Percentiles rank a stretch among this genome's conserved stretches.
Evolutionary conservation across 2,888 invertebrate species (phyloP).

Genomic region (Philereme transversata): DNA sequence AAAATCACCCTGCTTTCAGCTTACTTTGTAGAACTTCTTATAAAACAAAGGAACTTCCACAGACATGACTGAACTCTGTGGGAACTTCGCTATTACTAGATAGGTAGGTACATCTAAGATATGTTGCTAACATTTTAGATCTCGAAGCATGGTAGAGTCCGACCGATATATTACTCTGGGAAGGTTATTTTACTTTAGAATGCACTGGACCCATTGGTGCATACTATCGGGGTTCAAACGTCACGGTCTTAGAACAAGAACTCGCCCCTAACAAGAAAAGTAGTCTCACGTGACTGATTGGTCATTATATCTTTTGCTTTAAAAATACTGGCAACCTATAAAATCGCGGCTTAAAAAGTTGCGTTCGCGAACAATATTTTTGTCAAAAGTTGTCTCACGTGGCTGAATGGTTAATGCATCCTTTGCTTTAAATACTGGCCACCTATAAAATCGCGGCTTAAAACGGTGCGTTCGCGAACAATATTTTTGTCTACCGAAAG

Average conservation of each 20-base stretch:
- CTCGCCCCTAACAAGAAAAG: conserved; percentile 1
- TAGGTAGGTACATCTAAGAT: no score
- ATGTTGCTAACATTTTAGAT: no score
- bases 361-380: no score
- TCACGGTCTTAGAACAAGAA: conserved; percentile 22
- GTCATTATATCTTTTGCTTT: conserved; percentile 1
- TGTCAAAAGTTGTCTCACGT: not conserved
- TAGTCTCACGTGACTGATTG: conserved; percentile 11
- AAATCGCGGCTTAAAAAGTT: not conserved
- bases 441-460: not conserved
- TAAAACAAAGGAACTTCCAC: no score
- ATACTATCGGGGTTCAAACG: conserved; percentile 25
- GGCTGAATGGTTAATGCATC: not conserved
- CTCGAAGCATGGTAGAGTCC: no score
- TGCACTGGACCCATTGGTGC: conserved; percentile 20
- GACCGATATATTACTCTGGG: no score
- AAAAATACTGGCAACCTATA: conserved; percentile 1
- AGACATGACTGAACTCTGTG: no score
- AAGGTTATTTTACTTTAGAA: no score
- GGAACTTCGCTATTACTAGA: no score
- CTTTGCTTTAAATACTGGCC: not conserved
- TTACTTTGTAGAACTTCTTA: no score
- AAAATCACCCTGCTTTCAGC: no score
- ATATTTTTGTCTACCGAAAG: no score
- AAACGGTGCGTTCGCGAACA: not conserved